Base-by-base conservation (phyloP, 1,140 invertebrate genomes). In the Formica selysi region DNA sequence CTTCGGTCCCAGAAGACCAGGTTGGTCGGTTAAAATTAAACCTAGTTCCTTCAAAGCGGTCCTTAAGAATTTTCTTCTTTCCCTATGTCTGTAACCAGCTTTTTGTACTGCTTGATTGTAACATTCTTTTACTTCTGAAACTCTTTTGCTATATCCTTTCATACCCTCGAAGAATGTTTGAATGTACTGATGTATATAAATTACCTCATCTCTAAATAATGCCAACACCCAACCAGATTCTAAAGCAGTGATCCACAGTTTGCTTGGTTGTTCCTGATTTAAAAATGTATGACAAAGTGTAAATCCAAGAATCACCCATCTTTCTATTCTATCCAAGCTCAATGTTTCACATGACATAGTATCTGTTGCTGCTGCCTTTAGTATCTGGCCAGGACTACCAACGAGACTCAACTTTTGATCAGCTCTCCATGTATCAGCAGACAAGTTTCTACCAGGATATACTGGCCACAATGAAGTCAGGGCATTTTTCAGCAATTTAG, bases 341-440 rank as follows among this genome's bases (percentile, higher is more conserved):
- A 99, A 94, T 95, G 98, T 99, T 96, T 99, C 99, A 95, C 99
- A 99, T 19, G 98, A 99, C 96, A 99, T 99, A 83, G 98, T 99
- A 84, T 99, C 99, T 1, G 98, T 99, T 87, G 98, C 97, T 11
- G 98, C 97, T n/a, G 99, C 98, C 95, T 98, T 99, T 19, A 99
- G 95, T 76, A 99, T 96, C 87, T 98, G 97, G 26, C 97, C 96
- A 26, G 99, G 99, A 94, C 98, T 99, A 13, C 98, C 97, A 41
- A 99, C 98, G 19, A 99, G 95, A 93, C 98, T 99, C 0, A 99
- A 96, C 95, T 99, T 98, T 92, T 99, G 98, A 92, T 98, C 98
- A 61, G 98, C 97, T 91, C 97, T 96, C 98, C 99, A 99, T 88
- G 98, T 97, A 87, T 99, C 98, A 0, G 99, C 99, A 1, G 98